Conservation (phyloP, 2,113 vertebrate species). For the Hiodon tergisus region DNA sequence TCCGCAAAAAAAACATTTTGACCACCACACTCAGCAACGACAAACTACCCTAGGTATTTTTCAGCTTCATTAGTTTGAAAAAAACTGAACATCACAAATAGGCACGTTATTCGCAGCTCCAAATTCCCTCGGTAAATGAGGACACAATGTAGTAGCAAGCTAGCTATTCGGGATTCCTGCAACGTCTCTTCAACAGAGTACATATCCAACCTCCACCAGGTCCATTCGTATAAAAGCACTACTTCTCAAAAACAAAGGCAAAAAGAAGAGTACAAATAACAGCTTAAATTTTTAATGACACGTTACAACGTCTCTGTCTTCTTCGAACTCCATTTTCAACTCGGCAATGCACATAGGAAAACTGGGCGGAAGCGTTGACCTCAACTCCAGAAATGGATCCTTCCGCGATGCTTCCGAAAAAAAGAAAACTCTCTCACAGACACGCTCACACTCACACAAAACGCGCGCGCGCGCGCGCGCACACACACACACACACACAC, state of each 20-base stretch:
- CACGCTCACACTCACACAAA: not conserved
- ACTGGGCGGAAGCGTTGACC: slow-evolving; percentile 81
- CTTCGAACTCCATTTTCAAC: slow-evolving; percentile 74
- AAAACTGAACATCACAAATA: slow-evolving; percentile 24
- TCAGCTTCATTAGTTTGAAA: slow-evolving; percentile 2
- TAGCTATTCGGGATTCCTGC: slow-evolving; percentile 48
- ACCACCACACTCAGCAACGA: slow-evolving; percentile 42
- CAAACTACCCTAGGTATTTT: not conserved
- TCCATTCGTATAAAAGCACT: not conserved
- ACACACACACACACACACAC: not conserved
- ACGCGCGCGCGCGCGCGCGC: not conserved
- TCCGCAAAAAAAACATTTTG: slow-evolving; percentile 54
- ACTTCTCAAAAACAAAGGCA: not conserved
- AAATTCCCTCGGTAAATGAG: slow-evolving; percentile 63
- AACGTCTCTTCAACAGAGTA: slow-evolving; percentile 53
- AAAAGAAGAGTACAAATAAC: slow-evolving; percentile 16
- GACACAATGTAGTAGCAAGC: slow-evolving; percentile 43
- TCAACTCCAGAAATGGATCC: slow-evolving; percentile 62
- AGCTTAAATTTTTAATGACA: slow-evolving; percentile 42
- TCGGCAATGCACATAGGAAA: slow-evolving; percentile 68
- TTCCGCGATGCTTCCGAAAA: slow-evolving; percentile 62
- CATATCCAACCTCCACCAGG: slow-evolving; percentile 45
- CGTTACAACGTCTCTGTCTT: slow-evolving; percentile 63
- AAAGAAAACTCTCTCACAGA: slow-evolving; percentile 10
- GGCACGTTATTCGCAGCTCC: slow-evolving; percentile 53